Base-by-base conservation (phyloP, 2,113 vertebrate genomes). In the Pipra filicauda region DNA sequence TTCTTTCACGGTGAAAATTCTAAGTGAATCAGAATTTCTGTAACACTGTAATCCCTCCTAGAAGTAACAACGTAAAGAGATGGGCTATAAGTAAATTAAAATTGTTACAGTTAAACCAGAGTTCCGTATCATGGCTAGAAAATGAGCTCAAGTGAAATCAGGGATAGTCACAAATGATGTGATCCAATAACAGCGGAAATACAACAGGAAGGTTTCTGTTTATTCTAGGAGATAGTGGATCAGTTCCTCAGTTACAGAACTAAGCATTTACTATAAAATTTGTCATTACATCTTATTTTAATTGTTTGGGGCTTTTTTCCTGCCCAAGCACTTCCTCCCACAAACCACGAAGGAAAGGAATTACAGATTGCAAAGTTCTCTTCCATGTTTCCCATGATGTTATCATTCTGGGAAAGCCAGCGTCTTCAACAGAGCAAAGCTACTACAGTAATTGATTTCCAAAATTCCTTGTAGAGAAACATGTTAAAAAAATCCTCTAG, bases 321-420 rank as follows among this genome's bases (percentile, higher is more conserved):
- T 73, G 94, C 91, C 69, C 74, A 93, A 82, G 33, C 64, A 91
- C 55, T 94, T 97, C 95, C 86, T 95, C 71, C 58, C 86, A 92
- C 93, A 96, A 95, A 89, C 69, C 85, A 82, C 78, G 41, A 78
- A 82, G 39, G 48, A 72, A 85, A 79, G 66, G 49, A 92, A 88
- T 1, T 88, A 37, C 49, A 90, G 84, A 91, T 70, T 91, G 37
- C 89, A 70, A 85, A 78, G 23, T 82, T 72, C 96, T 79, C 65
- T 85, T 89, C 86, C 93, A 91, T 57, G 86, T 96, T 96, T 93
- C 89, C 90, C 94, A 91, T 84, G 91, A 95, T 92, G 88, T 76
- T 97, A 93, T 91, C 91, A 89, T 82, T 95, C 46, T 82, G 81
- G 88, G 75, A 96, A 96, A 93, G 37, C 67, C 64, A 92, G 58